Conservation (phyloP, 1,140 invertebrate genomes). For the Halotydeus destructor region DNA sequence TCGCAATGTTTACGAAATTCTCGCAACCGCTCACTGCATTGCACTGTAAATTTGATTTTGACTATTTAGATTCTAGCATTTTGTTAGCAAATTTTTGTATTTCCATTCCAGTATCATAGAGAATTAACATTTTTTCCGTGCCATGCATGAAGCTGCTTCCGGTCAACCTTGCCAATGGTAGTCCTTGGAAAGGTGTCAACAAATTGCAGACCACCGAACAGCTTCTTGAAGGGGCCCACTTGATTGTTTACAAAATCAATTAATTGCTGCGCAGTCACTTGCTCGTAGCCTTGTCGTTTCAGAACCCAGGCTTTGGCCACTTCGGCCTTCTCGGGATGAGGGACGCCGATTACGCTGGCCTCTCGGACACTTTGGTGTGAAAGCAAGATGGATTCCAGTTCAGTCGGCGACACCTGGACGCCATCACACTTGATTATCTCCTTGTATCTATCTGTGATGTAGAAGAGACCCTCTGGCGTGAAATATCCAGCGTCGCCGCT, state of each 20-base stretch:
- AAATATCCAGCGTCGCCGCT: conserved; percentile 30
- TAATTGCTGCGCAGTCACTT: neutral
- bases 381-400: conserved; percentile 56
- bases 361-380: conserved; percentile 47
- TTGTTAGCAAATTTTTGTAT: too few species aligned
- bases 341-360: conserved; percentile 56
- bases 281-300: neutral
- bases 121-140: too few species aligned
- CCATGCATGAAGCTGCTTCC: too few species aligned
- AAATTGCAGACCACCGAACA: neutral
- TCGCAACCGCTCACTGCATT: too few species aligned
- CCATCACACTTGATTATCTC: conserved; percentile 51
- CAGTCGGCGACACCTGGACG: conserved; percentile 58
- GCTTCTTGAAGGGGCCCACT: neutral
- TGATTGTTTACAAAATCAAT: neutral
- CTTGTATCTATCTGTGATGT: conserved; percentile 60
- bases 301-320: conserved; percentile 44
- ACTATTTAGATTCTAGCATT: too few species aligned
- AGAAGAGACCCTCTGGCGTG: conserved; percentile 37
- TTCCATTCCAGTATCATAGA: too few species aligned
- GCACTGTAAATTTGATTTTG: too few species aligned
- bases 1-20: too few species aligned
- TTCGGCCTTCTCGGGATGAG: conserved; percentile 46
- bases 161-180: neutral
- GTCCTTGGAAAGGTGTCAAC: neutral